A percentile compares a stretch with the other conserved stretches of the same genome.
phyloP scores from a whole-genome alignment of 2,888 invertebrate genomes.

The Heliconius charithonia region DNA sequence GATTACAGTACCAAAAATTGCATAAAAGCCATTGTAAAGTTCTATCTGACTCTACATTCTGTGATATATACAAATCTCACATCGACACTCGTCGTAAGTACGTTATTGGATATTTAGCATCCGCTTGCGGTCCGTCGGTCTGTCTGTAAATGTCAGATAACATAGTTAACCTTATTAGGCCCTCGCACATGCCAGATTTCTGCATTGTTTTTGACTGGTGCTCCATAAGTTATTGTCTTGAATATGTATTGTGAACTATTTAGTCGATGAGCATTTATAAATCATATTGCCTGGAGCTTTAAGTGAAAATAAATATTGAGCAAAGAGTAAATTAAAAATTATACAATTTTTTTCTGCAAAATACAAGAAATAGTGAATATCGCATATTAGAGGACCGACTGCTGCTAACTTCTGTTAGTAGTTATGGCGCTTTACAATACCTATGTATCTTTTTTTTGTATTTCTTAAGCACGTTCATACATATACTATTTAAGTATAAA shows the following conservation, averaged over 20 bases:
- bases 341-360: too few species aligned
- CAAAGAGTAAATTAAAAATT: background rate
- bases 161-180: slow-evolving; percentile 60
- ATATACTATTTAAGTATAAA: background rate
- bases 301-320: background rate
- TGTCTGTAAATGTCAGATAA: slow-evolving; percentile 72
- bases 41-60: background rate
- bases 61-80: slow-evolving; percentile 61
- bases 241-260: slow-evolving; percentile 40
- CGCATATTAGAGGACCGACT: too few species aligned
- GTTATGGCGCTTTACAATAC: background rate
- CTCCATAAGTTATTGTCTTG: slow-evolving; percentile 31
- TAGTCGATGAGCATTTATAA: slow-evolving; percentile 7
- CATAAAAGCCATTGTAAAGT: background rate
- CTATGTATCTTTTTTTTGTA: background rate
- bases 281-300: background rate
- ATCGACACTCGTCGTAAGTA: slow-evolving; percentile 70
- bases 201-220: slow-evolving; percentile 26
- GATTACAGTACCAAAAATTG: background rate
- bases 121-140: slow-evolving; percentile 64
- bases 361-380: too few species aligned
- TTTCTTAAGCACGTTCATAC: background rate
- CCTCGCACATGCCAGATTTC: slow-evolving; percentile 51
- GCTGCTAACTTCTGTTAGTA: too few species aligned
- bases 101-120: slow-evolving; percentile 73